phyloP scores from a whole-genome alignment of 30 jellyfish, hydroid and myxozoan species.

The Turritopsis dohrnii region DNA sequence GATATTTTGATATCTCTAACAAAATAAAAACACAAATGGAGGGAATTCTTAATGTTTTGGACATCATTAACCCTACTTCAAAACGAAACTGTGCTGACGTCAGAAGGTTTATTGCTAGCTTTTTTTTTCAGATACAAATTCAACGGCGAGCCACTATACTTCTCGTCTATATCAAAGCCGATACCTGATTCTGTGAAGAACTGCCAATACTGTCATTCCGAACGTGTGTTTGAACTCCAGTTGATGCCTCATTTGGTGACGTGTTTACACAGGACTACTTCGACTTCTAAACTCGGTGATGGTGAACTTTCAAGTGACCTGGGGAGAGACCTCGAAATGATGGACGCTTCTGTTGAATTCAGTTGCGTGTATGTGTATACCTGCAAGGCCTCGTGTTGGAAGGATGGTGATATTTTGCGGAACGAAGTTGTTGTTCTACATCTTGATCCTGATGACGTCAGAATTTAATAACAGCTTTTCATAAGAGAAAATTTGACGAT shows the following conservation, averaged over 20 bases:
- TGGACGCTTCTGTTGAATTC: conserved; percentile 46
- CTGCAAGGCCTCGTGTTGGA: conserved; percentile 51
- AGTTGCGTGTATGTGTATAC: conserved; percentile 61
- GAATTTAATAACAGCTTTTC: no score
- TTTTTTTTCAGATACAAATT: conserved; percentile 36
- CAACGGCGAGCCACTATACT: conserved; percentile 38
- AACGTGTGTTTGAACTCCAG: background rate
- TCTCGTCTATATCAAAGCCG: conserved; percentile 38
- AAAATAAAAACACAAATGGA: no score
- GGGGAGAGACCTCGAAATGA: no score
- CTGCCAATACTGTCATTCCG: background rate
- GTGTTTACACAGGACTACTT: background rate
- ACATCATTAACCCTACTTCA: no score
- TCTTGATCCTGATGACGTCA: conserved; percentile 56
- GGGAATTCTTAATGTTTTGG: no score
- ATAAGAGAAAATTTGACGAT: no score
- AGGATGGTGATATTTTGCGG: conserved; percentile 18
- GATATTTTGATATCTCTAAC: no score
- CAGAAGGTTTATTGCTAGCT: no score
- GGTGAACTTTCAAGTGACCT: no score
- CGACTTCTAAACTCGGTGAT: conserved; percentile 2
- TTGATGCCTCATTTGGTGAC: background rate
- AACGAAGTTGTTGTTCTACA: conserved; percentile 49
- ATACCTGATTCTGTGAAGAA: conserved; percentile 31
- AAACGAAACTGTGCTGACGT: no score